Conservation (phyloP, 2,888 invertebrate species). For the Cyrtodaria siliqua region DNA sequence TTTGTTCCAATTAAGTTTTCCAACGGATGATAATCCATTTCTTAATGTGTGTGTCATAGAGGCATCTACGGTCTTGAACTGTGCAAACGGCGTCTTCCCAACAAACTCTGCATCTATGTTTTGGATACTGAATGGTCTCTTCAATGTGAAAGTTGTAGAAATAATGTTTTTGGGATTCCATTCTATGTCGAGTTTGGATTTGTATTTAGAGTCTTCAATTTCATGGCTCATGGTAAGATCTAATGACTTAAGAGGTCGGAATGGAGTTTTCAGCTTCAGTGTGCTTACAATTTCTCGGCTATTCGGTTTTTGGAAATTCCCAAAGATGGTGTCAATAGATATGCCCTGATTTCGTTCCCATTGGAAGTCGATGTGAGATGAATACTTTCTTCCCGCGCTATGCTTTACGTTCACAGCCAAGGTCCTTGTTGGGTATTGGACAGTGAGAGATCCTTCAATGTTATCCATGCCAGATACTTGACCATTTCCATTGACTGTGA, state of each 20-base stretch:
- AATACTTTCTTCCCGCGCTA: constrained; percentile 47
- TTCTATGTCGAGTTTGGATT: constrained; percentile 57
- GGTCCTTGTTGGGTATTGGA: constrained; percentile 57
- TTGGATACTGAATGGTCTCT: constrained; percentile 63
- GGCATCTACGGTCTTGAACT: constrained; percentile 53
- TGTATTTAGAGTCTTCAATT: constrained; percentile 54
- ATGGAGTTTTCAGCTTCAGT: constrained; percentile 61
- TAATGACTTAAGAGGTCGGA: constrained; percentile 35
- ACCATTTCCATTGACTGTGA: constrained; percentile 52
- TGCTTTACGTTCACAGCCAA: constrained; percentile 63
- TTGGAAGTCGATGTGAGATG: constrained; percentile 59
- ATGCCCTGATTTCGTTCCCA: constrained; percentile 57
- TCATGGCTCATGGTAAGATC: constrained; percentile 50
- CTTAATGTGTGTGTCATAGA: constrained; percentile 60
- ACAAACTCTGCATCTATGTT: constrained; percentile 59
- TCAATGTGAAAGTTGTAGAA: constrained; percentile 63
- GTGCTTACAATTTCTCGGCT: constrained; percentile 43
- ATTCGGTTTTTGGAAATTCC: constrained; percentile 20
- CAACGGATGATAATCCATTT: constrained; percentile 45
- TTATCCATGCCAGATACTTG: constrained; percentile 37
- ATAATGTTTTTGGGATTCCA: constrained; percentile 67
- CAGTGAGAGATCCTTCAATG: constrained; percentile 56
- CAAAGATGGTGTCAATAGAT: constrained; percentile 60
- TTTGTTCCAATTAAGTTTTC: constrained; percentile 62
- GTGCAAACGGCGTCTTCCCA: constrained; percentile 69